phyloP scores from a whole-genome alignment of 2,113 vertebrate species.

The Protobothrops flavoviridis region DNA sequence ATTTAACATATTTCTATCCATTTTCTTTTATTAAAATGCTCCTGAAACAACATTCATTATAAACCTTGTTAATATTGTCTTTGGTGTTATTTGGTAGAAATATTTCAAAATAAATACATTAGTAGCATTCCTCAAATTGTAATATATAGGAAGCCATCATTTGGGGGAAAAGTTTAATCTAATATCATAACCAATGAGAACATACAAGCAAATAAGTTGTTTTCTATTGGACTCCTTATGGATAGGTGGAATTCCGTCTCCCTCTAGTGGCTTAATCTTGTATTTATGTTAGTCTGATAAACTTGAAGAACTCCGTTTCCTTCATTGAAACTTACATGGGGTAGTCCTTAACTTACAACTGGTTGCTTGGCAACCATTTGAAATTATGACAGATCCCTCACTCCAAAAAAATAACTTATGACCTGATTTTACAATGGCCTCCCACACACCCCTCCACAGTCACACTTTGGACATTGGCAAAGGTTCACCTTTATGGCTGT shows the following conservation, averaged over 20 bases:
- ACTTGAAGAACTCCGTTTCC: not conserved
- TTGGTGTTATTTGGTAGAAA: not conserved
- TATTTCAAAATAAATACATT: not conserved
- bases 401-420: not conserved
- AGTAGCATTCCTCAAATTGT: not conserved
- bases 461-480: not conserved
- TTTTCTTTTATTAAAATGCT: not conserved
- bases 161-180: not conserved
- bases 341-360: not conserved
- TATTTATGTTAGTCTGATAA: not conserved
- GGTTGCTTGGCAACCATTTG: not conserved
- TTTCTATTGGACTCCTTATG: not conserved
- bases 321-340: not conserved
- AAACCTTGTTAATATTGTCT: not conserved
- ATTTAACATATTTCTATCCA: not conserved
- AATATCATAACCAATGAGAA: not conserved
- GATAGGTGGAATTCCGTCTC: conserved; percentile 3
- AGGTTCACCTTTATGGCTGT: not conserved
- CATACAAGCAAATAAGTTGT: not conserved
- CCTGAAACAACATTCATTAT: not conserved
- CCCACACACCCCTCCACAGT: not conserved
- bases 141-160: not conserved
- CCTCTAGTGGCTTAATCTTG: conserved; percentile 23
- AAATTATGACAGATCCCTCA: not conserved
- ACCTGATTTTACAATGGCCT: not conserved